Base-by-base conservation (phyloP, 2,113 vertebrate species). In the Ctenomys sociabilis region DNA sequence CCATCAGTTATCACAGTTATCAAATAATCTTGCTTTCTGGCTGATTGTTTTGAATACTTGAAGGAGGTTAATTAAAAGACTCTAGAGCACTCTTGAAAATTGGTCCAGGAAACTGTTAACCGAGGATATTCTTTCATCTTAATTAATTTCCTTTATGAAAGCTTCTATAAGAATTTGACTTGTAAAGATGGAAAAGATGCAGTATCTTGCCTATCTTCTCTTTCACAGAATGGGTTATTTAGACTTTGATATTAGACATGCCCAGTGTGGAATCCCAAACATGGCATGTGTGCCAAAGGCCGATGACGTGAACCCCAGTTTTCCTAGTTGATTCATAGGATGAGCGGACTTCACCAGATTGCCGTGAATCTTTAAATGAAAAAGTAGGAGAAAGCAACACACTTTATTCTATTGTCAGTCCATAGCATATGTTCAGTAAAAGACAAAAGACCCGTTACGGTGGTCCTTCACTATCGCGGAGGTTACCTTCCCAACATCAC, bases 131-230 rank as follows among this genome's bases (percentile, higher is more conserved):
- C 88, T 88, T 77, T 63, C 52, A 83, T 78, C n/a, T 37, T 66
- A 87, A 84, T 61, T 40, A 84, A 89, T 92, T 94, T 85, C 57
- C 35, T 92, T 92, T 78, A 85, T 28, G 17, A 70, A 77, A 90
- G n/a, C 57, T 35, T 92, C 14, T 13, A 72, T 63, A 93, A 95
- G 45, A 92, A 70, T 24, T 61, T 93, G 73, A 90, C 14, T n/a
- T 89, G 16, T n/a, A 73, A 88, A 89, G 32, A 37, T 43, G 24
- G 22, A 4, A 90, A 87, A 64, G 49, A 82, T 63, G 73, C 19
- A 7, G 22, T 7, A 59, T 5, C 17, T 66, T n/a, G 32, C 37
- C 78, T 61, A 8, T 68, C 40, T 75, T 3, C 43, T 89, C 88
- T 45, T 77, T 52, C 30, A 37, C 54, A 49, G 45, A 14, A 13